These are phyloP conservation scores for Calcarius lapponicus DNA, from an alignment of 2,797 vertebrate species.

Conservation along the genomic window DNA sequence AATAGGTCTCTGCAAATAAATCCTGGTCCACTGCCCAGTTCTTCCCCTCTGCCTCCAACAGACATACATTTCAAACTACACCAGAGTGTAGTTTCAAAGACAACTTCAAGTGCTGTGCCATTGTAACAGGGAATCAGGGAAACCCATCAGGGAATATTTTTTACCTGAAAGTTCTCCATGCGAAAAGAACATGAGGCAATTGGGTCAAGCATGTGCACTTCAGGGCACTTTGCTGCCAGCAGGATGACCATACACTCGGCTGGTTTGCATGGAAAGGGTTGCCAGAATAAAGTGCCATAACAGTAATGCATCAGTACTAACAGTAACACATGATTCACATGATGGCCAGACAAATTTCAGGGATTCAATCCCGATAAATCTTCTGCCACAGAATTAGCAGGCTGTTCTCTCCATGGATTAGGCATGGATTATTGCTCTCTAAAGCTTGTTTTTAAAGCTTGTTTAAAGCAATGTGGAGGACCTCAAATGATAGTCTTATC, in stretches of 20 bases:
- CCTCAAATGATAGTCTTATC: not conserved
- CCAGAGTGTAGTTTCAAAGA: not conserved
- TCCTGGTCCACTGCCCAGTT: not conserved
- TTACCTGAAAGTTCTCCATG: not conserved
- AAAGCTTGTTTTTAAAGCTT: not conserved
- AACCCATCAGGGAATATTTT: not conserved
- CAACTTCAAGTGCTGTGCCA: not conserved
- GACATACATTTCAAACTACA: not conserved
- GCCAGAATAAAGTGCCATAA: not conserved
- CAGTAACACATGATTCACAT: not conserved
- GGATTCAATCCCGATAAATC: not conserved
- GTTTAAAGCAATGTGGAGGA: not conserved
- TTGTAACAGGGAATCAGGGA: not conserved
- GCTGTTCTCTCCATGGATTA: not conserved
- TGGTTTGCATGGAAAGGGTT: not conserved
- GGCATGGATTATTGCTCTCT: not conserved
- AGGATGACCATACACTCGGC: not conserved
- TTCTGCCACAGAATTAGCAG: not conserved
- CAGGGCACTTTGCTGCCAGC: not conserved
- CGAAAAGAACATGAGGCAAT: not conserved
- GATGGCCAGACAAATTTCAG: not conserved
- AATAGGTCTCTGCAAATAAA: not conserved
- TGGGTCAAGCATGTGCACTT: not conserved
- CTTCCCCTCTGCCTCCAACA: not conserved
- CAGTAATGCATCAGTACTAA: not conserved